Conservation (phyloP, 2,113 vertebrate genomes). For the Dicentrarchus labrax region DNA sequence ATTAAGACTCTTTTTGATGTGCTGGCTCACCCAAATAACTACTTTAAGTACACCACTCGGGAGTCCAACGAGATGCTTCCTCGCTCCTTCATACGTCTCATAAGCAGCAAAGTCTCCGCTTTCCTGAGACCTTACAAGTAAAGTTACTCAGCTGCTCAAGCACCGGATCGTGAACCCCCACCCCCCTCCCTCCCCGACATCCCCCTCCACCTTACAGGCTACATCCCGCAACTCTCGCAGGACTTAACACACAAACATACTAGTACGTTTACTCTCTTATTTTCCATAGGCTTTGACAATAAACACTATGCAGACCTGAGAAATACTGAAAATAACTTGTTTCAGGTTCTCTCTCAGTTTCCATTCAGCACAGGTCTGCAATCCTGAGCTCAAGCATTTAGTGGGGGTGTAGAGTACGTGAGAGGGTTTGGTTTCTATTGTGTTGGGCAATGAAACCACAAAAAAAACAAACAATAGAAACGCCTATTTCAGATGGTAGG, state of each 20-base stretch:
- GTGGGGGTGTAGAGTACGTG: slow-evolving; percentile 64
- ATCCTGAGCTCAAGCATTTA: slow-evolving; percentile 55
- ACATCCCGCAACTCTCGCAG: slow-evolving; percentile 63
- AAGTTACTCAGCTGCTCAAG: slow-evolving; percentile 31
- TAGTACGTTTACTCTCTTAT: slow-evolving; percentile 60
- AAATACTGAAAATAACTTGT: slow-evolving; percentile 48
- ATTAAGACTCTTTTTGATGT: slow-evolving; percentile 99
- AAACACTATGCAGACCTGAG: slow-evolving; percentile 81
- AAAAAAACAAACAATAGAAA: slow-evolving; percentile 41
- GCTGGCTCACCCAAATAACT: slow-evolving; percentile 97
- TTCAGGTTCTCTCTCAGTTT: slow-evolving; percentile 51
- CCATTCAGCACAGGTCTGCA: slow-evolving; percentile 62
- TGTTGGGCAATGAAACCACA: slow-evolving; percentile 64
- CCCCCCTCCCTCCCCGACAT: not conserved
- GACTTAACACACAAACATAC: slow-evolving; percentile 71
- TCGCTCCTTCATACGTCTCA: slow-evolving; percentile 97
- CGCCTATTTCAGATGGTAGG: slow-evolving; percentile 63
- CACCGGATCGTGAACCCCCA: slow-evolving; percentile 31
- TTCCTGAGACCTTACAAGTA: slow-evolving; percentile 99
- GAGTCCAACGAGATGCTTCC: slow-evolving; percentile 99
- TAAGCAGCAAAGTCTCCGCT: slow-evolving; percentile 98
- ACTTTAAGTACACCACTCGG: slow-evolving; percentile 97
- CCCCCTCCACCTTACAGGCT: slow-evolving; percentile 54
- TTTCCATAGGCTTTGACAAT: slow-evolving; percentile 77
- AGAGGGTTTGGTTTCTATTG: slow-evolving; percentile 70